Evolutionary conservation across 1,140 invertebrate species (phyloP).

Genomic region (Eupeodes corollae): DNA sequence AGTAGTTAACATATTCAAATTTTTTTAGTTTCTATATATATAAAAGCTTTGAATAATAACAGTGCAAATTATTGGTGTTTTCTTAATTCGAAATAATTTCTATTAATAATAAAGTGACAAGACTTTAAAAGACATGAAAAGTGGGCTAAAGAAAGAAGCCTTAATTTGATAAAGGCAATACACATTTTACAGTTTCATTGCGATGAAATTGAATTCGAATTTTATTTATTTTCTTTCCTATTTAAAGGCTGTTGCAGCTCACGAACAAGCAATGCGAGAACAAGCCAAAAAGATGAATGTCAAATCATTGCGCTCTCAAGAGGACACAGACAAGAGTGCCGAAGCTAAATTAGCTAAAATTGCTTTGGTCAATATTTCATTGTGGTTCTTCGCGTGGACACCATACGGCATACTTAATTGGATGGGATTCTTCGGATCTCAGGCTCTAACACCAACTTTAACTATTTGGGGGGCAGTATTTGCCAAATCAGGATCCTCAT

Average conservation of each 20-base stretch:
- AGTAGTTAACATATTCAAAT: too few species aligned
- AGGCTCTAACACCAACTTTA: constrained; percentile 50
- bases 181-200: too few species aligned
- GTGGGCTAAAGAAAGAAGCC: too few species aligned
- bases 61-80: too few species aligned
- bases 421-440: constrained; percentile 51
- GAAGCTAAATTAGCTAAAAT: constrained; percentile 63
- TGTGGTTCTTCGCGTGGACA: constrained; percentile 72
- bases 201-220: too few species aligned
- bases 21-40: too few species aligned
- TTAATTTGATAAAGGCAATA: too few species aligned
- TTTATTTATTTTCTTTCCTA: background rate
- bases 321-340: constrained; percentile 47
- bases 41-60: too few species aligned
- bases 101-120: too few species aligned
- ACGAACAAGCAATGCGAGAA: constrained; percentile 63
- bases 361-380: constrained; percentile 59
- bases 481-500: constrained; percentile 59
- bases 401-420: constrained; percentile 64
- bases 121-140: too few species aligned
- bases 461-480: constrained; percentile 63
- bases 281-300: constrained; percentile 73
- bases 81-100: too few species aligned
- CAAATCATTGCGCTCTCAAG: constrained; percentile 51
- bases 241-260: constrained; percentile 51